phyloP scores from a whole-genome alignment of 2,797 vertebrate species.

The Esox lucius region DNA sequence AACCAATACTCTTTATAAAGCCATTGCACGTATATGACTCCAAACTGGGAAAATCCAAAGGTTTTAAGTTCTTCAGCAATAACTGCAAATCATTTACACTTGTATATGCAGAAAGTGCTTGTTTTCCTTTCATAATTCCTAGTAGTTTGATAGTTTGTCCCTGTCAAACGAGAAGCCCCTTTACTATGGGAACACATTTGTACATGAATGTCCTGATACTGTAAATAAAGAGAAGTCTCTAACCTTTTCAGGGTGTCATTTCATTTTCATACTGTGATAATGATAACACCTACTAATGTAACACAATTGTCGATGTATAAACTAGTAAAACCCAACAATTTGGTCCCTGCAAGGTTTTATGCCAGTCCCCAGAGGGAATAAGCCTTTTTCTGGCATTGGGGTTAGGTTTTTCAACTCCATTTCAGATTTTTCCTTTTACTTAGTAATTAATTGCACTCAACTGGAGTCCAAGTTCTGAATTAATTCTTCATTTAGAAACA shows the following conservation, averaged over 20 bases:
- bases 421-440: too few species aligned
- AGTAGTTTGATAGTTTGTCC: slow-evolving; percentile 34
- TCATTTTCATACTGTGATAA: background rate
- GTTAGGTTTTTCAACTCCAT: too few species aligned
- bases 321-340: background rate
- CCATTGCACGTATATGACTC: slow-evolving; percentile 37
- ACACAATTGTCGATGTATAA: background rate
- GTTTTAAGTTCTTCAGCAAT: slow-evolving; percentile 33
- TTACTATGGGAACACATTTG: slow-evolving; percentile 35
- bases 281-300: background rate
- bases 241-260: background rate
- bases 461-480: too few species aligned
- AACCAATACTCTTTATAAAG: slow-evolving; percentile 38
- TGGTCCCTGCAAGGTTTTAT: too few species aligned
- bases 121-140: slow-evolving; percentile 31
- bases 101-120: slow-evolving; percentile 18
- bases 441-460: too few species aligned
- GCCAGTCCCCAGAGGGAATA: too few species aligned
- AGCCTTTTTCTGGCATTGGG: too few species aligned
- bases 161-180: slow-evolving; percentile 30
- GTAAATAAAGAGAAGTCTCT: slow-evolving; percentile 56
- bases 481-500: too few species aligned
- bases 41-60: slow-evolving; percentile 22
- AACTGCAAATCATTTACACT: slow-evolving; percentile 19
- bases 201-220: slow-evolving; percentile 47